Evolutionary conservation across 2,797 vertebrate species (phyloP).

Genomic region (Malacoraja senta): DNA sequence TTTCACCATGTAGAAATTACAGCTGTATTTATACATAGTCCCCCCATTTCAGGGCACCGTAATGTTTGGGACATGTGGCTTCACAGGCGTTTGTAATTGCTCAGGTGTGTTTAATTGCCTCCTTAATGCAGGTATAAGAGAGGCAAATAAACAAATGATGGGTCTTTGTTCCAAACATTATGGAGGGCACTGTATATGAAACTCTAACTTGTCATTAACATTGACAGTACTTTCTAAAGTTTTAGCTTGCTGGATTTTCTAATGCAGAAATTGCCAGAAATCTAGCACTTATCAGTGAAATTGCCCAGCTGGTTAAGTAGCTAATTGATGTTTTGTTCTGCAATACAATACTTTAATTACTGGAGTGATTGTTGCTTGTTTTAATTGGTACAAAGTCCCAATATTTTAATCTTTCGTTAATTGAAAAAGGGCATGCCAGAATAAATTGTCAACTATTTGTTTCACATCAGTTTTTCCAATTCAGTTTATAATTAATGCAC

Average conservation of each 20-base stretch:
- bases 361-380: background rate
- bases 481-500: background rate
- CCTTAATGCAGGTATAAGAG: too few species aligned
- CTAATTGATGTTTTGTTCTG: background rate
- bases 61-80: too few species aligned
- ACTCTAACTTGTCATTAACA: background rate
- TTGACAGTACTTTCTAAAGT: background rate
- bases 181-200: background rate
- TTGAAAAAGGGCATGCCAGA: background rate
- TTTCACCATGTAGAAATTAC: too few species aligned
- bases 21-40: too few species aligned
- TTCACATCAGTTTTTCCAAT: background rate
- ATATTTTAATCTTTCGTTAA: background rate
- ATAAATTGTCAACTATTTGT: background rate
- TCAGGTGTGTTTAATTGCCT: too few species aligned
- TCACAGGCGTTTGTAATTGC: too few species aligned
- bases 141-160: too few species aligned
- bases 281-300: too few species aligned
- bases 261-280: background rate
- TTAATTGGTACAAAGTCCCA: background rate
- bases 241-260: background rate
- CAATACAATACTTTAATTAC: background rate
- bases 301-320: background rate
- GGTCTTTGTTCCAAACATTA: too few species aligned
- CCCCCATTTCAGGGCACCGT: too few species aligned